phyloP scores from a whole-genome alignment of 2,888 invertebrate genomes.

The Apeira syringaria region DNA sequence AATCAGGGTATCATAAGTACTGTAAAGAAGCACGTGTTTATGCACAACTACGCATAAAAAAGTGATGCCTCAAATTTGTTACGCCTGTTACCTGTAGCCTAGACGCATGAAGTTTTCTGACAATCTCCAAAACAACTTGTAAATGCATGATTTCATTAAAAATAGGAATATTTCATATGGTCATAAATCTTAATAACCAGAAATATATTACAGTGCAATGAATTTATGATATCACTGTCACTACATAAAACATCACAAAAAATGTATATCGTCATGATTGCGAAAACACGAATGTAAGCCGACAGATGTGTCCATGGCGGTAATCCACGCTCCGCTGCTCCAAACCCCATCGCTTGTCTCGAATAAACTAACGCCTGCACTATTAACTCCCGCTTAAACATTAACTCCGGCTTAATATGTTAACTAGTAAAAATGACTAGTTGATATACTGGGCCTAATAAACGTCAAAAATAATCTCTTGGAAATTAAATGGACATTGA shows the following conservation, averaged over 20 bases:
- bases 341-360: constrained; percentile 45
- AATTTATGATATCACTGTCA: not conserved
- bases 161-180: no score
- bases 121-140: no score
- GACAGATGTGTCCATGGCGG: constrained; percentile 65
- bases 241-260: not conserved
- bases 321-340: constrained; percentile 66
- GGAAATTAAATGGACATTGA: no score
- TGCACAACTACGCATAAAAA: no score
- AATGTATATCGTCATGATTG: constrained; percentile 45
- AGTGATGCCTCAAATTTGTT: no score
- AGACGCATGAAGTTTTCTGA: no score
- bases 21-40: no score
- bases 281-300: constrained; percentile 33
- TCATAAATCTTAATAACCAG: no score
- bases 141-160: no score
- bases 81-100: no score
- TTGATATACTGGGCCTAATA: constrained; percentile 35
- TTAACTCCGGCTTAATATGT: constrained; percentile 38
- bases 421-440: constrained; percentile 27
- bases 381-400: constrained; percentile 43
- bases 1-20: no score
- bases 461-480: not conserved
- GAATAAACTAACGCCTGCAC: constrained; percentile 54
- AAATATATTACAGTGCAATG: not conserved